phyloP scores from a whole-genome alignment of 2,888 invertebrate species.

The Drosophila monieri region DNA sequence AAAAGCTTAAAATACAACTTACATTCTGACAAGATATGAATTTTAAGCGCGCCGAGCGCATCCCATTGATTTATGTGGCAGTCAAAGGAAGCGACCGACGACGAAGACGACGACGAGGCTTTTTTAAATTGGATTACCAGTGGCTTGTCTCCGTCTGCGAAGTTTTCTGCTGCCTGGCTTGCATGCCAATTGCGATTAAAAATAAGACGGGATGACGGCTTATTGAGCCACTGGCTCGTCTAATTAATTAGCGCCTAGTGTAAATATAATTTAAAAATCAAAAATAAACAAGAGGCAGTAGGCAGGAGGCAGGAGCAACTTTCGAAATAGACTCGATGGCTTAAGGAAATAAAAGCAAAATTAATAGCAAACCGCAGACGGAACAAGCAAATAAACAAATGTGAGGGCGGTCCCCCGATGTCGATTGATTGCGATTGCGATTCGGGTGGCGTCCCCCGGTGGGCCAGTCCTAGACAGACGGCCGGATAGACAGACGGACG shows the following conservation, averaged over 20 bases:
- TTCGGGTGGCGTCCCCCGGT: constrained; percentile 16
- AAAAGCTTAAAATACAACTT: constrained; percentile 79
- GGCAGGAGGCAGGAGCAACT: not conserved
- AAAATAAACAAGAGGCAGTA: constrained; percentile 26
- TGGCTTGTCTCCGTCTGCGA: constrained; percentile 35
- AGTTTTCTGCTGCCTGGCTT: constrained; percentile 42
- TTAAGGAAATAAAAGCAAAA: not conserved
- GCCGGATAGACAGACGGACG: constrained; percentile 20
- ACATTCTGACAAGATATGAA: constrained; percentile 81
- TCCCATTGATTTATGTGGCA: constrained; percentile 73
- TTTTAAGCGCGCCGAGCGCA: constrained; percentile 73
- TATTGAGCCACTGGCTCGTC: constrained; percentile 32
- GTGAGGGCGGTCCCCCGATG: constrained; percentile 21
- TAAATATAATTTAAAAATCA: constrained; percentile 44
- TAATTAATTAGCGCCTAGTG: constrained; percentile 63
- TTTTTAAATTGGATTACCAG: constrained; percentile 74
- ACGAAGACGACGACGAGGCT: constrained; percentile 43
- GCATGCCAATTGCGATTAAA: constrained; percentile 63
- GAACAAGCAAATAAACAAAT: constrained; percentile 50
- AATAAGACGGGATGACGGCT: constrained; percentile 43
- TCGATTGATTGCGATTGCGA: constrained; percentile 45
- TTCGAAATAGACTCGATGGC: not conserved
- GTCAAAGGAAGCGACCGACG: constrained; percentile 41
- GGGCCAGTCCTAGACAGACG: constrained; percentile 4
- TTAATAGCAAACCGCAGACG: constrained; percentile 52